Evolutionary conservation across 2,113 vertebrate species (phyloP), one percentile per base, ranked within the genome.

Genomic region (Benitochromis conjunctus): DNA sequence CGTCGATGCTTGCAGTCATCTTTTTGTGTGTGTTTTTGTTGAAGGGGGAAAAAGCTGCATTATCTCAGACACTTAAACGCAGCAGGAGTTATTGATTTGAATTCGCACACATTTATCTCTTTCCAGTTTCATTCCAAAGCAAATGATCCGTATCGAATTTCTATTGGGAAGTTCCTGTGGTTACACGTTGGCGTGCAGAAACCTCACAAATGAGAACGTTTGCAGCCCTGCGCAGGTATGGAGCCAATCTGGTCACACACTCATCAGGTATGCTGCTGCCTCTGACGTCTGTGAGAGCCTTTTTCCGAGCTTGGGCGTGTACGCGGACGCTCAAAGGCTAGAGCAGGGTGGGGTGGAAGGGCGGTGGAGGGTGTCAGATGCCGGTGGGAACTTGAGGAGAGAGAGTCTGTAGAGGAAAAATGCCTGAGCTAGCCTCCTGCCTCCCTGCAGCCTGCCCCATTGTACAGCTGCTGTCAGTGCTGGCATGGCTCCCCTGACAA

Each of bases 401-500:
- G 55, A 14, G 21, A 21, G 55, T 13, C 55, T 26, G 55, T 29
- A 74, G 34, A 38, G 48, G 62, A 58, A 81, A 83, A 80, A 64
- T 55, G 31, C 77, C 85, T 82, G 48, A 85, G 86, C 64, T 36
- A 51, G 81, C 89, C 85, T 84, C 79, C 80, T 12, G 41, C 86
- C 86, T 80, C 62, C 81, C 88, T 85, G 83, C 92, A 90, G 88
- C 89, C 81, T 8, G 81, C 86, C 85, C 21, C 64, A 62, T 74
- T 84, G 88, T 94, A 82, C 92, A 95, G 94, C 94, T 94, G 91
- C 92, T 92, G 93, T 94, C 92, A 92, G 94, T 31, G 86, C 92
- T 94, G 94, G 87, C 89, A 62, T 60, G 83, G 83, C 92, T 94
- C 95, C 94, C 95, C 90, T 94, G 95, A 96, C 95, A 96, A 94